These are phyloP conservation scores for Listronotus oregonensis DNA, from an alignment of 1,140 invertebrate species.

Conservation along the genomic window DNA sequence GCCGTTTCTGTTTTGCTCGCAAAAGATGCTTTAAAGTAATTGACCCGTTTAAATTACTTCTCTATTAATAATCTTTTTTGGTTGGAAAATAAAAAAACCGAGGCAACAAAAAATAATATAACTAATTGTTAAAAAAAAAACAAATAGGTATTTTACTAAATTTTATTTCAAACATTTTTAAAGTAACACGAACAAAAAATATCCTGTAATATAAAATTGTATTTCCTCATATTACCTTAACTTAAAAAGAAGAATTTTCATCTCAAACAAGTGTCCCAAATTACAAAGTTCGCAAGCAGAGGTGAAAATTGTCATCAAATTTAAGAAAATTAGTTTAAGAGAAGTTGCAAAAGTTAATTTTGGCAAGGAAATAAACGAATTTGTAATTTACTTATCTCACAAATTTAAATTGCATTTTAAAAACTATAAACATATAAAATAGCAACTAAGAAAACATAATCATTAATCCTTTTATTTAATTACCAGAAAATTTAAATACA, in stretches of 20 bases:
- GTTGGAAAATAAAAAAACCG: too few relatives aligned
- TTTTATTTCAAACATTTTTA: too few relatives aligned
- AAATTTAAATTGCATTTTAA: neutral
- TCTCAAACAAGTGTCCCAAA: slow-evolving; percentile 6
- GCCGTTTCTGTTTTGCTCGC: too few relatives aligned
- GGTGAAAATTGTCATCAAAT: slow-evolving; percentile 15
- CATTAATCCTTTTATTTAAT: too few relatives aligned
- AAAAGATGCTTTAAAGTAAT: too few relatives aligned
- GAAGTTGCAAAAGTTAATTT: slow-evolving; percentile 10
- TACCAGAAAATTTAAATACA: too few relatives aligned
- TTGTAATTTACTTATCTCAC: neutral
- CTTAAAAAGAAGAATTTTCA: neutral
- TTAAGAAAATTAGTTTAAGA: slow-evolving; percentile 1
- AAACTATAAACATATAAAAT: too few relatives aligned
- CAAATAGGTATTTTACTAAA: too few relatives aligned
- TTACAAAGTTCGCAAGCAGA: slow-evolving; percentile 6
- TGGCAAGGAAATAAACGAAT: slow-evolving; percentile 1
- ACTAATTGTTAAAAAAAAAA: too few relatives aligned
- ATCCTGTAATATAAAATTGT: neutral
- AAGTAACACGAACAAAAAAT: neutral
- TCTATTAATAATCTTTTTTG: too few relatives aligned
- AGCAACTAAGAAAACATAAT: neutral
- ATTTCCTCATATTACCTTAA: slow-evolving; percentile 1
- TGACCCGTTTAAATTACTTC: too few relatives aligned
- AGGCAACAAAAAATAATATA: too few relatives aligned